phyloP scores from a whole-genome alignment of 2,113 vertebrate genomes.

The Camelus bactrianus region DNA sequence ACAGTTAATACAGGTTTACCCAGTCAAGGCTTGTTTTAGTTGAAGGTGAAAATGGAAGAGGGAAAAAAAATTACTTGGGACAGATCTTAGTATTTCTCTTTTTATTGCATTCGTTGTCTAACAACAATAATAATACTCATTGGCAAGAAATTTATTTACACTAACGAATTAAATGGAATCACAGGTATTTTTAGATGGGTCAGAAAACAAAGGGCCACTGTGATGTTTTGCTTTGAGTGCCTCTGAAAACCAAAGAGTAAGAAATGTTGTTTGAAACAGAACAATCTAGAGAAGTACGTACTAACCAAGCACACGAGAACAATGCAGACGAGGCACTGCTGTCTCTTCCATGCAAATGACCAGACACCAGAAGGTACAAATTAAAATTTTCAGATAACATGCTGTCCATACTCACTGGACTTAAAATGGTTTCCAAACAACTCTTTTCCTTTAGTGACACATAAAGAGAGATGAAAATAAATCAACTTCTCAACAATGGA shows the following conservation, averaged over 20 bases:
- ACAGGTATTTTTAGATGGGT: slow-evolving; percentile 84
- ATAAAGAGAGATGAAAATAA: slow-evolving; percentile 82
- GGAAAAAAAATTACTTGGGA: slow-evolving; percentile 57
- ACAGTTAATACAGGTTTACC: slow-evolving; percentile 67
- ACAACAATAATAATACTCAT: slow-evolving; percentile 91
- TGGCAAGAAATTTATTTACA: slow-evolving; percentile 92
- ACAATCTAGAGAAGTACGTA: slow-evolving; percentile 84
- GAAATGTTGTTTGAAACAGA: slow-evolving; percentile 82
- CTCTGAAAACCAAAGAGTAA: slow-evolving; percentile 82
- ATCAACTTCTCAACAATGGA: slow-evolving; percentile 87
- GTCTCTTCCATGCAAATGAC: slow-evolving; percentile 91
- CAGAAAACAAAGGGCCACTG: slow-evolving; percentile 86
- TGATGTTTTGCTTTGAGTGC: slow-evolving; percentile 80
- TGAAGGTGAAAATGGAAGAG: slow-evolving; percentile 70
- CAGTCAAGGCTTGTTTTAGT: slow-evolving; percentile 70
- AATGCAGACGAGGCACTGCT: slow-evolving; percentile 85
- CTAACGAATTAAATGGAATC: slow-evolving; percentile 88
- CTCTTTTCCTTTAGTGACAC: slow-evolving; percentile 77
- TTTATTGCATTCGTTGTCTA: slow-evolving; percentile 93
- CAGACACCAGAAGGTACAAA: slow-evolving; percentile 87
- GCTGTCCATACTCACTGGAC: slow-evolving; percentile 83
- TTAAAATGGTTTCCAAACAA: slow-evolving; percentile 78
- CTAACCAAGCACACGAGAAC: slow-evolving; percentile 88
- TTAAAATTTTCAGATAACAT: slow-evolving; percentile 86
- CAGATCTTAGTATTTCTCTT: slow-evolving; percentile 85